Evolutionary conservation across 1,140 invertebrate genomes (phyloP), one percentile per base, ranked within the genome.

Genomic region (Bactericera cockerelli): DNA sequence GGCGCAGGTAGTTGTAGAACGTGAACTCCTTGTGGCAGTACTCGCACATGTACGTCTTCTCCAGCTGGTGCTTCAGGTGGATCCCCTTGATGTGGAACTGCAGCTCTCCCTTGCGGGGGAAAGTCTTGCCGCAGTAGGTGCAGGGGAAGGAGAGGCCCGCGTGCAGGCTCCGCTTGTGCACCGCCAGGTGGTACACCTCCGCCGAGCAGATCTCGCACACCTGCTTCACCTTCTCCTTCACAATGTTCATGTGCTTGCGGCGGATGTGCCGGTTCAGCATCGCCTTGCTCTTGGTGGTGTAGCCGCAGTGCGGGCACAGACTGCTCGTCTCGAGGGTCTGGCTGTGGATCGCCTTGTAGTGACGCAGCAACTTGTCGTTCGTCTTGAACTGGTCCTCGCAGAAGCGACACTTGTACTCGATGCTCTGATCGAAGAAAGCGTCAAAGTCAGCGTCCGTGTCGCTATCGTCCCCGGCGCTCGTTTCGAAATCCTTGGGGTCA

Each of bases 1-100:
- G 42, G 74, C 74, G 61, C 10, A 82, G 67, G 0, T 81, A 82
- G 16, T 79, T 79, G 65, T 83, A 83, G 6, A 84, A 77, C 3
- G 80, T 75, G 63, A 86, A 86, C 33, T 72, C 75, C 67, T 82
- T 83, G n/a, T 69, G 69, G 67, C 83, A 86, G 58, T 76, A 70
- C 24, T 76, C 68, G 65, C 83, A 86, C 2, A 24, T 16, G 36
- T 36, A 58, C n/a, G 42, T 49, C 22, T 49, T 49, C 42, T 49
- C 42, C n/a, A 49, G 22, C 22, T 49, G 42, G 19, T 49, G 42
- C 22, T 49, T 49, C 42, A 49, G 22, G 19, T 49, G 42, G 8
- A 49, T 49, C 3, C 42, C 42, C n/a, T 49, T 49, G 42, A 49
- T 59, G 57, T 69, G 68, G 24, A 62, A 55, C 10, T 62, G 62